Base-by-base conservation (phyloP, 2,888 invertebrate genomes). In the Drosophila acutilabella region DNA sequence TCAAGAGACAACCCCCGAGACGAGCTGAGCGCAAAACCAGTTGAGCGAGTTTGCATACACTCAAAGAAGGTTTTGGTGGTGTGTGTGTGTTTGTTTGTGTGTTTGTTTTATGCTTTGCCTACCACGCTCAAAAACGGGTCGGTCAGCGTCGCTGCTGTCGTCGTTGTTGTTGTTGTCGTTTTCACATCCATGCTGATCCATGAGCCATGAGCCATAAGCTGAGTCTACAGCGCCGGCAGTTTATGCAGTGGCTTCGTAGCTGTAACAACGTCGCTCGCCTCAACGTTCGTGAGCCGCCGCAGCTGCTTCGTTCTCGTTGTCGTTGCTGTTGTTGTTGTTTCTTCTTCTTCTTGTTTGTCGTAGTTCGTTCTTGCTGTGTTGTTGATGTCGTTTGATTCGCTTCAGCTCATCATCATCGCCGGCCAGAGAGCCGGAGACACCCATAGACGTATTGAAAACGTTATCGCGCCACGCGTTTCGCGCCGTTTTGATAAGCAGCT, bases 161-260 rank as follows among this genome's bases (percentile, higher is more conserved):
- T 30, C 30, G 30, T 30, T 30, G 30, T 30, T 8, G 30, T 30
- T 30, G 59, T 64, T 36, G 36, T 36, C 13, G 13, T 36, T 13
- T 11, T 64, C 65, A 66, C 71, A 75, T 64, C 71, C 71, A 75
- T 74, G 75, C 76, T 74, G 81, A 64, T 54, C 70, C 51, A 56
- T 65, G 54, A 54, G 64, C 53, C 51, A 64, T 57, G 65, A 13
- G 40, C 70, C 74, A 64, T 78, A 58, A 68, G 76, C 62, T 54
- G 51, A 58, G 42, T 56, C 65, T 71, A 61, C 71, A 75, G 84
- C 81, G 81, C 74, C 87, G 82, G 87, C 87, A 85, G 85, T 85
- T 81, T 71, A 80, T 81, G 84, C 74, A 84, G 74, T 85, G 84
- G 85, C 85, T 80, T 85, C 87, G 87, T 75, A 84, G 87, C 84